Evolutionary conservation across 2,797 vertebrate species (phyloP).

Genomic region (Myotis findleyi): DNA sequence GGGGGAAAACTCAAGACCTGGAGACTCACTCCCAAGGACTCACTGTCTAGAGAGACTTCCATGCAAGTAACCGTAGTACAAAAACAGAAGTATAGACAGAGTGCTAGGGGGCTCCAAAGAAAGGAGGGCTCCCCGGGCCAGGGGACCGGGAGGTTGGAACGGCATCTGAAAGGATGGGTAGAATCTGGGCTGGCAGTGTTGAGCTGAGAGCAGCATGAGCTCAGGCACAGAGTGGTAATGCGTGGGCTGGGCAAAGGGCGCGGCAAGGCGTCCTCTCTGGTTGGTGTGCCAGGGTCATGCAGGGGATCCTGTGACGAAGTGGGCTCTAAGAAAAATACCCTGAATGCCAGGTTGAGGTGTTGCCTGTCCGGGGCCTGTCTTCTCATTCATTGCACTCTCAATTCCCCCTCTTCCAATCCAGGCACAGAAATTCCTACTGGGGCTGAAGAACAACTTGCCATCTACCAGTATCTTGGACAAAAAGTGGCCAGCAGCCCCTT

Average conservation of each 20-base stretch:
- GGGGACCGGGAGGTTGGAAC: accelerated
- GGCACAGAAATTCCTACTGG: slow-evolving; percentile 85
- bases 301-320: background rate
- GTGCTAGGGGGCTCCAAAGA: background rate
- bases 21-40: background rate
- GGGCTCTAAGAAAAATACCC: background rate
- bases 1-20: background rate
- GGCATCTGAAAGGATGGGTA: background rate
- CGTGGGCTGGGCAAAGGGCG: background rate
- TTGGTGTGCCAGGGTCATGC: no score
- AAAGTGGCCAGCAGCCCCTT: slow-evolving; percentile 83
- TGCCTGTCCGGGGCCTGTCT: background rate
- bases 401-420: background rate
- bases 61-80: background rate
- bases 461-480: slow-evolving; percentile 77
- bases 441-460: slow-evolving; percentile 82
- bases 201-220: background rate
- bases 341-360: background rate
- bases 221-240: background rate
- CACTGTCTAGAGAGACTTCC: background rate
- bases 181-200: background rate
- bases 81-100: background rate
- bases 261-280: background rate
- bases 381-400: background rate
- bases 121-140: background rate